Conservation (phyloP, 92 coral and sea anemone genomes). For the Micromussa lordhowensis region DNA sequence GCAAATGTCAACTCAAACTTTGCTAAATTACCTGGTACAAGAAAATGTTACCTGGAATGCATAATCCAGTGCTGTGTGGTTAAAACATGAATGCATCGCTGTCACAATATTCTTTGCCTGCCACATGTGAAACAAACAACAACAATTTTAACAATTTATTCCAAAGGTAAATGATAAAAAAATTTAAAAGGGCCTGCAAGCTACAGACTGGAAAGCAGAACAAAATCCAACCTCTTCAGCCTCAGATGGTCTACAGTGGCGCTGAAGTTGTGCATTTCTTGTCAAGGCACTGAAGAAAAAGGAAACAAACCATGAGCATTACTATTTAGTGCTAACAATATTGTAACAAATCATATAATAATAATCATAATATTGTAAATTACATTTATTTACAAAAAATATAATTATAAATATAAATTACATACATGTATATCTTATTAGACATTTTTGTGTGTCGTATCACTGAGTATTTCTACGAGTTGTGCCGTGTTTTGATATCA, state of each 20-base stretch:
- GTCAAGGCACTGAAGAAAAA: conserved; percentile 76
- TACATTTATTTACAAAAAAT: too few species aligned
- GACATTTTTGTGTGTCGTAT: too few species aligned
- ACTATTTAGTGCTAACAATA: too few species aligned
- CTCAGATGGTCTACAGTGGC: conserved; percentile 82
- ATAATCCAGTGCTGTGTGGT: conserved; percentile 95
- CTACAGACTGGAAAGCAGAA: background rate
- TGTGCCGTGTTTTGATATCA: too few species aligned
- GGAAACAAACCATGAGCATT: too few species aligned
- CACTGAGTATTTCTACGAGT: too few species aligned
- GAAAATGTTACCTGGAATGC: conserved; percentile 82
- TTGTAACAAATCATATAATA: too few species aligned
- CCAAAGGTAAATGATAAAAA: background rate
- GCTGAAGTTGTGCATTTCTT: conserved; percentile 94
- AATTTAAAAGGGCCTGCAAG: too few species aligned
- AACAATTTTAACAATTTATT: background rate
- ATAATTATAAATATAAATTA: too few species aligned
- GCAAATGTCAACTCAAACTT: too few species aligned
- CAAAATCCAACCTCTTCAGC: conserved; percentile 84
- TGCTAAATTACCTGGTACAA: background rate
- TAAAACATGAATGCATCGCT: conserved; percentile 94
- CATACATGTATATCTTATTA: too few species aligned
- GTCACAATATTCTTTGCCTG: conserved; percentile 92
- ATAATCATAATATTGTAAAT: too few species aligned
- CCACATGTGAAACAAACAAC: background rate